A percentile compares a stretch with the other conserved stretches of the same genome.
Conservation (phyloP, 2,113 vertebrate genomes). For the Geococcyx californianus region DNA sequence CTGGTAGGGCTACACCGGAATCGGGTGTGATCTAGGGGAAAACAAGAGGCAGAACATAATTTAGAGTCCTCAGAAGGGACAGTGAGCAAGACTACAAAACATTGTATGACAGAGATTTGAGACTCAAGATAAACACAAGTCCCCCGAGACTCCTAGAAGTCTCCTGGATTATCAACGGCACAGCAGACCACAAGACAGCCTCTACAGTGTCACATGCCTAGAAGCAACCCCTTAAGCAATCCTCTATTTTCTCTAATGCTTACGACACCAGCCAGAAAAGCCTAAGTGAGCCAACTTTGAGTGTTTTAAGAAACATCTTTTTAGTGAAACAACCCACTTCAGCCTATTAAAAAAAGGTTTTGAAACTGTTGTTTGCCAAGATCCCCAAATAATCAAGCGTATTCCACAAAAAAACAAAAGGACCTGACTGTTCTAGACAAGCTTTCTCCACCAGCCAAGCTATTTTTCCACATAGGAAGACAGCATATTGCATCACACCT, state of each 20-base stretch:
- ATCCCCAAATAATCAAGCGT: background rate
- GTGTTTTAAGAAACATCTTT: background rate
- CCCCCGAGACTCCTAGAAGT: background rate
- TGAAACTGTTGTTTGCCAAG: background rate
- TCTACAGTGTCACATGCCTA: rapidly evolving
- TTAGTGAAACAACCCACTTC: background rate
- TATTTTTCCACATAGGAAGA: background rate
- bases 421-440: background rate
- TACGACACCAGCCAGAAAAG: background rate
- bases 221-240: background rate
- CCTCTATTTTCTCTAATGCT: background rate
- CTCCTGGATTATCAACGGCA: background rate
- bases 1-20: slow-evolving; percentile 76
- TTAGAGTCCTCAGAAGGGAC: background rate
- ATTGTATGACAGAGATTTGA: background rate
- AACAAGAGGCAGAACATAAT: background rate
- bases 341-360: background rate
- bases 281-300: background rate
- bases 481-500: slow-evolving; percentile 70
- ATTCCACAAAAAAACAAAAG: background rate
- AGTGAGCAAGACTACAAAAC: too few species aligned
- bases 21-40: slow-evolving; percentile 84
- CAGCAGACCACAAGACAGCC: background rate
- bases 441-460: background rate
- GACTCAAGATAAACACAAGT: background rate